phyloP scores from a whole-genome alignment of 2,113 vertebrate species.

The Ciconia boyciana region DNA sequence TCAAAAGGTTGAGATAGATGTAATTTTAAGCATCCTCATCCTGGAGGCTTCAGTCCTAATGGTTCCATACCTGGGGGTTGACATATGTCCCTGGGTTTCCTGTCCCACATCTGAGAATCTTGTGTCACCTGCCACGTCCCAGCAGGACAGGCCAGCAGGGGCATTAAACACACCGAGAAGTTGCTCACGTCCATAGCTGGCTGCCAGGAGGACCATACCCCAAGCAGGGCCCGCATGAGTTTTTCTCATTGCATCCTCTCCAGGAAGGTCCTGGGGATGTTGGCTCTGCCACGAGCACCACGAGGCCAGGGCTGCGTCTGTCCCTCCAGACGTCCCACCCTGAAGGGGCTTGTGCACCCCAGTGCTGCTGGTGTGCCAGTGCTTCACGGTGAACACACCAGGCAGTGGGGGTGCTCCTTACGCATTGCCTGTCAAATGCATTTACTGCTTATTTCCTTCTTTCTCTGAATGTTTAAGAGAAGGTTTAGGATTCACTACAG shows the following conservation, averaged over 20 bases:
- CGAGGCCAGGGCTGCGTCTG: not conserved
- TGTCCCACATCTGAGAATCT: not conserved
- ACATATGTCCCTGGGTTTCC: not conserved
- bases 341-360: not conserved
- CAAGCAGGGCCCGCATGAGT: not conserved
- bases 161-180: not conserved
- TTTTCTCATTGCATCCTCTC: not conserved
- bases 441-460: not conserved
- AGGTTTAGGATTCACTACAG: not conserved
- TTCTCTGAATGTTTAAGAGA: not conserved
- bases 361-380: not conserved
- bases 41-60: not conserved
- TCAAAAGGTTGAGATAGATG: not conserved
- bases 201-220: not conserved
- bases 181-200: accelerated
- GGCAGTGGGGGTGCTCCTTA: not conserved
- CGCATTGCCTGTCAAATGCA: not conserved
- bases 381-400: not conserved
- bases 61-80: not conserved
- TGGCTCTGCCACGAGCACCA: not conserved
- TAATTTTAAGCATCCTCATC: not conserved
- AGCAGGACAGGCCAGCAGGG: not conserved
- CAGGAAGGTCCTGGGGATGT: not conserved
- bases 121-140: not conserved
- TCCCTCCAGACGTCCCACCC: not conserved